These are phyloP conservation scores for Theretra japonica DNA, from an alignment of 2,888 invertebrate species.

Conservation along the genomic window DNA sequence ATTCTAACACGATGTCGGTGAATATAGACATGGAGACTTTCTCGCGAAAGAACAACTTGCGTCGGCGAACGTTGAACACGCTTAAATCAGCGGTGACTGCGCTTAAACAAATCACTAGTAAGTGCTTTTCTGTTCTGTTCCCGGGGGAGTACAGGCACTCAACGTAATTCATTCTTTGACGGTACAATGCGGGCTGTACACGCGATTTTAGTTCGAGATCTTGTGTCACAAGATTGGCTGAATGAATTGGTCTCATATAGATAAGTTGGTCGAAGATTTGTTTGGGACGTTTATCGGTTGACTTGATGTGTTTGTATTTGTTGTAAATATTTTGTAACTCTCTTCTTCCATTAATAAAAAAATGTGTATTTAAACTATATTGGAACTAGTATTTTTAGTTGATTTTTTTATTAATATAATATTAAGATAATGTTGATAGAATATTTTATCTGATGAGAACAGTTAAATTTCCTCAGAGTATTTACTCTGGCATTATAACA, in stretches of 20 bases:
- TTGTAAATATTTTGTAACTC: neutral
- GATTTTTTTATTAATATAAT: no score
- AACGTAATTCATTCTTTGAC: constrained; percentile 8
- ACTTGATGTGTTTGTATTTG: neutral
- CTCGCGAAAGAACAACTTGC: constrained; percentile 75
- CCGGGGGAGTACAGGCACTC: constrained; percentile 34
- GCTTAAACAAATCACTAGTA: constrained; percentile 79
- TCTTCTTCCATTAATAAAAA: neutral
- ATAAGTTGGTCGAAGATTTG: neutral
- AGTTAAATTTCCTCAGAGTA: no score
- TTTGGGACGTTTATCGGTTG: neutral
- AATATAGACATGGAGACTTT: constrained; percentile 78
- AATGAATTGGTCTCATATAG: constrained; percentile 7
- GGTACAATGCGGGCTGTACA: constrained; percentile 2
- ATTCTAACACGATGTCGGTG: constrained; percentile 64
- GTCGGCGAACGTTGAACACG: constrained; percentile 77
- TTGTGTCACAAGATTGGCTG: constrained; percentile 5
- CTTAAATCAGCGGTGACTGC: constrained; percentile 78
- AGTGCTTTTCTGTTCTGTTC: constrained; percentile 58
- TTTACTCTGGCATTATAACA: no score
- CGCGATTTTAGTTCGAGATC: neutral
- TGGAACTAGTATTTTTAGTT: no score
- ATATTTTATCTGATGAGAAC: no score
- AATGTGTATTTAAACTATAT: neutral
- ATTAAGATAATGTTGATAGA: no score